These are phyloP conservation scores for Standfussiana lucernea DNA, from an alignment of 2,888 invertebrate species.

Conservation along the genomic window DNA sequence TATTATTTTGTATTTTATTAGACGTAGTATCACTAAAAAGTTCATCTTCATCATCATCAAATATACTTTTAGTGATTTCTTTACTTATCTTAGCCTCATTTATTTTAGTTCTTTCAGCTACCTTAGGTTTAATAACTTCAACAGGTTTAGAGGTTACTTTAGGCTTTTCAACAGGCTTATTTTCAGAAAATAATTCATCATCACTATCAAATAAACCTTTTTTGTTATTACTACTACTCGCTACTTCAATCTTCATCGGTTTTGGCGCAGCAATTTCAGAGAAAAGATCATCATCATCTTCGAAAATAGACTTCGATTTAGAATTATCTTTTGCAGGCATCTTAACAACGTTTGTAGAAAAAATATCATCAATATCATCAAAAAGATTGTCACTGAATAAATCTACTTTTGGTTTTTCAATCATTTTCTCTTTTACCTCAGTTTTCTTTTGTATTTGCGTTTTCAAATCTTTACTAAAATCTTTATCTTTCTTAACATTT, in stretches of 20 bases:
- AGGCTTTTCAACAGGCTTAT: conserved; percentile 41
- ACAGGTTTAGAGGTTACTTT: conserved; percentile 12
- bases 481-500: conserved; percentile 54
- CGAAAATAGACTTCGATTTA: conserved; percentile 78
- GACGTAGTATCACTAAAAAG: conserved; percentile 69
- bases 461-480: conserved; percentile 51
- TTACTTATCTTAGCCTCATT: conserved; percentile 51
- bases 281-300: conserved; percentile 83
- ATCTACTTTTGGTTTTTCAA: conserved; percentile 76
- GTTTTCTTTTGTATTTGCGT: conserved; percentile 55
- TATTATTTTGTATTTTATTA: conserved; percentile 48
- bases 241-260: conserved; percentile 53
- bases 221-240: conserved; percentile 55
- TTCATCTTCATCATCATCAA: conserved; percentile 80
- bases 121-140: conserved; percentile 29
- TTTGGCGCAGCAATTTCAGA: conserved; percentile 75
- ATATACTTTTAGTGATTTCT: conserved; percentile 68
- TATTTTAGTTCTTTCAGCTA: conserved; percentile 30
- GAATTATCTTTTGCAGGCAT: conserved; percentile 61
- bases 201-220: conserved; percentile 76
- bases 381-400: conserved; percentile 85
- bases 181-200: conserved; percentile 73
- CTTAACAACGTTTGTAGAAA: conserved; percentile 78
- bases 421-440: conserved; percentile 56
- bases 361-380: conserved; percentile 88